phyloP scores from a whole-genome alignment of 1,140 invertebrate genomes.

The Drosophila auraria region DNA sequence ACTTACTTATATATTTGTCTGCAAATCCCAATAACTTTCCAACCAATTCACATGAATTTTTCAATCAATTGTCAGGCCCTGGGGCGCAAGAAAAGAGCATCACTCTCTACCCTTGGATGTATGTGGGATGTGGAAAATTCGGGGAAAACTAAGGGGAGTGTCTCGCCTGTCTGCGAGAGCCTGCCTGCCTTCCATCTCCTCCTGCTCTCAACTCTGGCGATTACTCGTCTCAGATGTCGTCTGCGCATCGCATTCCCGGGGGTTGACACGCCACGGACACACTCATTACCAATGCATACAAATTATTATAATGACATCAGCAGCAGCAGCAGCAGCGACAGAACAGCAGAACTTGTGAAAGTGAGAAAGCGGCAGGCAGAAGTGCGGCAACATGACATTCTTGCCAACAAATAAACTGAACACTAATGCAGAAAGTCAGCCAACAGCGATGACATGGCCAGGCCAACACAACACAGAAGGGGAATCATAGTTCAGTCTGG shows the following conservation, averaged over 20 bases:
- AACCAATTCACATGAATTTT: background rate
- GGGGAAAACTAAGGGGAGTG: conserved; percentile 27
- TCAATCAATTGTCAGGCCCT: conserved; percentile 14
- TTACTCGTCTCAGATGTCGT: conserved; percentile 52
- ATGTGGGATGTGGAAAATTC: conserved; percentile 20
- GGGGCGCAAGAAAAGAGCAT: conserved; percentile 13
- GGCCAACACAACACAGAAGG: conserved; percentile 7
- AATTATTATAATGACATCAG: conserved; percentile 77
- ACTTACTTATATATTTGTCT: background rate
- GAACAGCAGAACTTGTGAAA: conserved; percentile 60
- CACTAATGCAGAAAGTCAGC: conserved; percentile 8
- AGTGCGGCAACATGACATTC: conserved; percentile 17
- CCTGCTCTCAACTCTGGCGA: conserved; percentile 11
- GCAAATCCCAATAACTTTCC: background rate
- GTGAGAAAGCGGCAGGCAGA: conserved; percentile 56
- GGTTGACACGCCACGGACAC: conserved; percentile 44
- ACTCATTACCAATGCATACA: conserved; percentile 72
- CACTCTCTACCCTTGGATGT: background rate
- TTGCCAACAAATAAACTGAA: conserved; percentile 7
- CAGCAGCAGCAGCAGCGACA: conserved; percentile 22
- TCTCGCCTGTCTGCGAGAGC: background rate
- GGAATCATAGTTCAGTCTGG: conserved; percentile 8
- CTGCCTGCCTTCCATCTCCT: background rate
- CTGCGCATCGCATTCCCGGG: conserved; percentile 39
- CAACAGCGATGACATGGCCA: conserved; percentile 13